A percentile compares a stretch with the other conserved stretches of the same genome.
These are phyloP conservation scores for Lateolabrax maculatus DNA, from an alignment of 2,797 vertebrate species.

Conservation along the genomic window DNA sequence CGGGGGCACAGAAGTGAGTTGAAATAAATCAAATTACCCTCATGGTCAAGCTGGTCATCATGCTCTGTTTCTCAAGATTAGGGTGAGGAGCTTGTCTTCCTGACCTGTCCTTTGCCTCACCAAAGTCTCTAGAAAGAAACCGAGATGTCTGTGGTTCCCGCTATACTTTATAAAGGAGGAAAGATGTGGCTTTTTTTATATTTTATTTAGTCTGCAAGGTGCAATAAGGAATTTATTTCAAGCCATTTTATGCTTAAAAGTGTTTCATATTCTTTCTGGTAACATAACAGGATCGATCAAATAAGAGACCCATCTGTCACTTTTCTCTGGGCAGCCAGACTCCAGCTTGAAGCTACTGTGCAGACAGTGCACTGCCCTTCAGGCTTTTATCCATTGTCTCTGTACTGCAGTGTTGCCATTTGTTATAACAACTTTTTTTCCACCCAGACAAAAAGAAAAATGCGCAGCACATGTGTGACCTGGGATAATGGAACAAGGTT, in stretches of 20 bases:
- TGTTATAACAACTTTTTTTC: conserved; percentile 42
- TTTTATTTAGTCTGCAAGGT: conserved; percentile 1
- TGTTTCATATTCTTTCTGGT: conserved; percentile 29
- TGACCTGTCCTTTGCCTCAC: background rate
- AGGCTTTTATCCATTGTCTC: conserved; percentile 43
- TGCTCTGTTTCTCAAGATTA: conserved; percentile 30
- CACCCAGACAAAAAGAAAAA: conserved; percentile 14
- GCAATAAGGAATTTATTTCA: conserved; percentile 16
- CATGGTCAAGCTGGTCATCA: conserved; percentile 33
- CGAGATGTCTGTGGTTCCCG: background rate
- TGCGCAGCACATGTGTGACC: conserved; percentile 28
- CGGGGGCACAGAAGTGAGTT: conserved; percentile 30
- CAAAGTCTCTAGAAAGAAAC: background rate
- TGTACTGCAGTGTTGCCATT: conserved; percentile 32
- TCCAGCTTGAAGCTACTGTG: conserved; percentile 18
- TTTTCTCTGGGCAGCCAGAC: conserved; percentile 34
- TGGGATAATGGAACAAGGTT: conserved; percentile 45
- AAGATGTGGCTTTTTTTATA: background rate
- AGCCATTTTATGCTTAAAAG: conserved; percentile 2
- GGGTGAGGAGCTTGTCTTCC: conserved; percentile 22
- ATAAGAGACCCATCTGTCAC: conserved; percentile 27
- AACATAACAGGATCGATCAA: conserved; percentile 44
- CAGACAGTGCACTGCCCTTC: conserved; percentile 21
- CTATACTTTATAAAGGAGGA: background rate
- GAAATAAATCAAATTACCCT: conserved; percentile 56